These are phyloP conservation scores for Bimastos eiseni DNA, from an alignment of 2,888 invertebrate species.

Conservation along the genomic window DNA sequence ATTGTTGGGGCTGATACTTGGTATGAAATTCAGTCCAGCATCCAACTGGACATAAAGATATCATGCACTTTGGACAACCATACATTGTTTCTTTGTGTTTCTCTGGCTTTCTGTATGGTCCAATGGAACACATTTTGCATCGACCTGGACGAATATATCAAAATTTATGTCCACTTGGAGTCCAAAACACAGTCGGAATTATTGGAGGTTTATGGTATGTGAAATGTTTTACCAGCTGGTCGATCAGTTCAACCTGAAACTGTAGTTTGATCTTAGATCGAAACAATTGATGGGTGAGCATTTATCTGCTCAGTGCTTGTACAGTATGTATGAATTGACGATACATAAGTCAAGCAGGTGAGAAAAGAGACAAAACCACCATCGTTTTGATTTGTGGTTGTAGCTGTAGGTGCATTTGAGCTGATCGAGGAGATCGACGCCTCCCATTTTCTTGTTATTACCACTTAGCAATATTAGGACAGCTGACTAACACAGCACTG, in stretches of 20 bases:
- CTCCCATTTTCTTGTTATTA: background rate
- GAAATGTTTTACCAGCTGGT: background rate
- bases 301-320: background rate
- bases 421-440: background rate
- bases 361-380: no score
- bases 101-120: no score
- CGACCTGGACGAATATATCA: background rate
- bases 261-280: background rate
- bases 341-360: no score
- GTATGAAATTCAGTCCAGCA: background rate
- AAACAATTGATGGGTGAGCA: background rate
- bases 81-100: no score
- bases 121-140: no score
- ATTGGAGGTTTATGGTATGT: background rate
- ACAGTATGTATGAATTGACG: background rate
- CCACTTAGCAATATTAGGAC: background rate
- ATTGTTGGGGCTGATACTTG: background rate
- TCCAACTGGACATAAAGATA: background rate
- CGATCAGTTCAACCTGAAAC: background rate
- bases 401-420: background rate
- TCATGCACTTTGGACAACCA: background rate
- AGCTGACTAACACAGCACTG: background rate
- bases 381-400: background rate
- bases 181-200: background rate
- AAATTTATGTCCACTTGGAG: background rate